Conservation (phyloP, 2,888 invertebrate species). For the Prosapia bicincta region DNA sequence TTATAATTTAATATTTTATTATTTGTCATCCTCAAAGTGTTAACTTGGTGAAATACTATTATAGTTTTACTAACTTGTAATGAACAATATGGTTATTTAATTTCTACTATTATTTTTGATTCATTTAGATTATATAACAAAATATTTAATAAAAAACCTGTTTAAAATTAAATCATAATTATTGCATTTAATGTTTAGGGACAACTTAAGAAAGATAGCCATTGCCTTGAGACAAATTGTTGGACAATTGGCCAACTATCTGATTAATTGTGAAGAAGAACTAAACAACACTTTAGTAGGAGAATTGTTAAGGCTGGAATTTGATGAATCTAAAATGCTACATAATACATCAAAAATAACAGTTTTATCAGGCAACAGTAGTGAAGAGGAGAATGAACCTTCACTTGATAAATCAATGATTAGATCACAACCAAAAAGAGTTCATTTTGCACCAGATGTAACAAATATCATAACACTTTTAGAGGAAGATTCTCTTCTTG, state of each 20-base stretch:
- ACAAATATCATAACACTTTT: constrained; percentile 56
- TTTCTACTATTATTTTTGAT: no score
- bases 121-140: no score
- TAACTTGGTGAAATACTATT: no score
- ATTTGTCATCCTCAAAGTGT: no score
- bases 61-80: no score
- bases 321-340: constrained; percentile 3
- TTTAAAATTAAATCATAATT: no score
- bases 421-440: constrained; percentile 36
- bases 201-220: constrained; percentile 63
- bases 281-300: constrained; percentile 70
- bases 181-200: constrained; percentile 50
- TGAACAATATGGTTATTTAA: no score
- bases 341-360: neutral
- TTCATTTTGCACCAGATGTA: constrained; percentile 71
- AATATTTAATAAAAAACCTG: no score
- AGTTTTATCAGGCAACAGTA: neutral
- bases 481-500: constrained; percentile 57
- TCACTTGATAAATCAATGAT: neutral
- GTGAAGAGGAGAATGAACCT: neutral
- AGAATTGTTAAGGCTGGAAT: constrained; percentile 51
- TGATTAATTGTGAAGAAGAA: constrained; percentile 73
- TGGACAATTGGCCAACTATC: constrained; percentile 67
- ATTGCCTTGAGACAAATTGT: constrained; percentile 62
- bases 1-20: no score